A percentile compares a stretch with the other conserved stretches of the same genome.
phyloP scores from a whole-genome alignment of 1,140 invertebrate species.

The Arctopsyche grandis region DNA sequence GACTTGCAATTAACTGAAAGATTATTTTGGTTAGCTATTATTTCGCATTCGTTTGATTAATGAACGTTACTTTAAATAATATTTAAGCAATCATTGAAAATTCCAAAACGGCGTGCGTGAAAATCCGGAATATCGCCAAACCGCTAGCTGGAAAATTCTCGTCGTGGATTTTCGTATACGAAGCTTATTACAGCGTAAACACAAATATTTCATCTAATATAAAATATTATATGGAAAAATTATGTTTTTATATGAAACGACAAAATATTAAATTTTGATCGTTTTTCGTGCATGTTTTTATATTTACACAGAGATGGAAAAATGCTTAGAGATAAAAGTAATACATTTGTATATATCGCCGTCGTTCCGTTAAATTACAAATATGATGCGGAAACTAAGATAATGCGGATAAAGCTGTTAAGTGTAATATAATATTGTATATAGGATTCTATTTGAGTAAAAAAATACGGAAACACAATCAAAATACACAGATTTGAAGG shows the following conservation, averaged over 20 bases:
- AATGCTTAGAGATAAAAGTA: not conserved
- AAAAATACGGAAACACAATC: too few species aligned
- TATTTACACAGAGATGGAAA: not conserved
- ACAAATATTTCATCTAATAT: not conserved
- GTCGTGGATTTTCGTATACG: not conserved
- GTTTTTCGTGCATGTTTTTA: not conserved
- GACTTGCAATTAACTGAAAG: not conserved
- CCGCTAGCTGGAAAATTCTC: not conserved
- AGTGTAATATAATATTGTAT: too few species aligned
- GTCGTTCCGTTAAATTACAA: not conserved
- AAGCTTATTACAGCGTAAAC: not conserved
- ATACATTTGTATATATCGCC: not conserved
- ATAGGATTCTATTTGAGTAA: too few species aligned
- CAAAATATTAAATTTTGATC: conserved; percentile 4
- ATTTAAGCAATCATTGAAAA: too few species aligned
- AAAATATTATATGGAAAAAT: not conserved
- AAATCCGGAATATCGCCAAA: too few species aligned
- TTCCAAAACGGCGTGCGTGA: too few species aligned
- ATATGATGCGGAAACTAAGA: not conserved
- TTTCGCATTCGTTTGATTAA: too few species aligned
- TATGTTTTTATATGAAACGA: not conserved
- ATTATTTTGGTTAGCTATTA: not conserved
- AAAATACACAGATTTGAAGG: not conserved
- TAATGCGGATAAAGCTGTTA: not conserved
- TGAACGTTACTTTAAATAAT: too few species aligned